Conservation (phyloP, 2,113 vertebrate genomes). For the Chlamydotis undulata region DNA sequence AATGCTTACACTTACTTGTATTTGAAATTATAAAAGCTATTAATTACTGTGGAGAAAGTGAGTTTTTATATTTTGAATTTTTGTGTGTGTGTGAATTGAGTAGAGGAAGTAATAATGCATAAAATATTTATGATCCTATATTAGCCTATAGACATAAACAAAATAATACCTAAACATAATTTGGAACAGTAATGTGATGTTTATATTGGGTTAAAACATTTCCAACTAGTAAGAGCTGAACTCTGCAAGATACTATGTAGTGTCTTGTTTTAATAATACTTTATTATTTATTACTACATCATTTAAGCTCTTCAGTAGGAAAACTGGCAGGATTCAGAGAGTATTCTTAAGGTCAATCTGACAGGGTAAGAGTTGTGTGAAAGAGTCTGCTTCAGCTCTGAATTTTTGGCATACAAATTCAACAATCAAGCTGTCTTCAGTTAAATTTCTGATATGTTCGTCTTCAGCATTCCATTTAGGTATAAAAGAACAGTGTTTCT, state of each 20-base stretch:
- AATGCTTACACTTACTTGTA: background rate
- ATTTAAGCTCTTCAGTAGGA: background rate
- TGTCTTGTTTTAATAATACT: background rate
- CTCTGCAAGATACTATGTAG: background rate
- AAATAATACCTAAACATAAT: background rate
- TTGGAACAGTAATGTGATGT: background rate
- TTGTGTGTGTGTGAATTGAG: background rate
- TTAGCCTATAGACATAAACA: background rate
- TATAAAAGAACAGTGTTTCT: background rate
- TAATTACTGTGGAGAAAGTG: background rate
- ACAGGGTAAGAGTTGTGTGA: background rate
- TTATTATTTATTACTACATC: background rate
- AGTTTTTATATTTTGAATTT: background rate
- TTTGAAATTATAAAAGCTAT: background rate
- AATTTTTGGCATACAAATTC: background rate
- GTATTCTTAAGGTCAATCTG: background rate
- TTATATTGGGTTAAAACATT: background rate
- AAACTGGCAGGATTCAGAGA: background rate
- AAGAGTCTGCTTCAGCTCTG: background rate
- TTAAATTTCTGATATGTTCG: background rate
- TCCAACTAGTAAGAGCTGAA: background rate
- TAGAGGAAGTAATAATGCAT: background rate
- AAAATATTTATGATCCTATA: background rate
- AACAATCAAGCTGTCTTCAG: background rate
- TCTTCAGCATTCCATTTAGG: background rate